Base-by-base conservation (phyloP, 2,797 vertebrate genomes). In the Silurus lanzhouensis region DNA sequence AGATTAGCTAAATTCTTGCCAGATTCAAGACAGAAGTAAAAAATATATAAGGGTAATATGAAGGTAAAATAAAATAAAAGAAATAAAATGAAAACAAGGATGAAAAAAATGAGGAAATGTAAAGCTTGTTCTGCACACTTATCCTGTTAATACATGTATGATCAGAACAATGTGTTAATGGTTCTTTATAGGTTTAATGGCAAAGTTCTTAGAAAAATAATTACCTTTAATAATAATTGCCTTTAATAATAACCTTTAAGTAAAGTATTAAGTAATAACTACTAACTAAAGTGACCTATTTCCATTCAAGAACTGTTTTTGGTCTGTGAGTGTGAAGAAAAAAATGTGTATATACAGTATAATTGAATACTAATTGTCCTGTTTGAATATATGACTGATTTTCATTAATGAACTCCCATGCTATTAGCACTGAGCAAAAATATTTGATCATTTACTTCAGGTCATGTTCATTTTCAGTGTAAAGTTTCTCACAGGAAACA, bases 401-500 rank as follows among this genome's bases (percentile, higher is more conserved):
- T 25, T n/a, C 10, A 14, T 5, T 22, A 3, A 55, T 6, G 10
- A 76, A 38, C 15, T 0, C 3, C 13, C 0, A 6, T 75, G 13
- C 19, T 15, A 9, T 76, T 10, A 61, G 5, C 2, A 6, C 19
- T 0, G 25, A 77, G 27, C 8, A 38, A 57, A 60, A 60, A 22
- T 2, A 13, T 25, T 9, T 9, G 13, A 5, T 48, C 22, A 9
- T 48, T 0, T 0, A 8, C 1, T 60, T 19, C 25, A 55, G 13
- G 72, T 44, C 15, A 25, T 14, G 25, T 66, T 22, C 14, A 17
- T 46, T 63, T 55, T 5, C 31, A 3, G 31, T 55, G 22, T 68
- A 66, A 77, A 74, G 58, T 60, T 85, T 46, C 61, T 13, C 20
- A 46, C 78, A n/a, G 57, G 67, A 64, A 72, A 52, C 12, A 10